phyloP scores from a whole-genome alignment of 2,888 invertebrate genomes.

The Zaprionus lineosus region DNA sequence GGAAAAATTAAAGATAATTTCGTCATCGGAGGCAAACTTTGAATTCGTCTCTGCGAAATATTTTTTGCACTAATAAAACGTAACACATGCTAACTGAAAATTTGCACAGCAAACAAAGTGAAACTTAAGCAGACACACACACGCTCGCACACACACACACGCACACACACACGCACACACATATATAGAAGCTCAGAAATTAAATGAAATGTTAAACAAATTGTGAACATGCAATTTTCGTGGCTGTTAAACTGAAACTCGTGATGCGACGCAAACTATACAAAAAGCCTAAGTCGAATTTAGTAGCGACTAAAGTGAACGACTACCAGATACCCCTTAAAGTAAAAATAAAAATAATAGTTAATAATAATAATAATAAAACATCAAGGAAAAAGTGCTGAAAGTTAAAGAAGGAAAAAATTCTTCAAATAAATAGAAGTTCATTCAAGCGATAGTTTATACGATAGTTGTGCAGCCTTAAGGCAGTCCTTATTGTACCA shows the following conservation, averaged over 20 bases:
- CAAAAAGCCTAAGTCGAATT: conserved; percentile 19
- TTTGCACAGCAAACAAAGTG: conserved; percentile 46
- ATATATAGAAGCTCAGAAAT: background rate
- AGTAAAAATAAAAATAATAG: background rate
- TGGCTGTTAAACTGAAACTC: conserved; percentile 67
- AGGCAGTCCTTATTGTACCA: too few species aligned
- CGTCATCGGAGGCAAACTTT: conserved; percentile 26
- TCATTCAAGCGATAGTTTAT: too few species aligned
- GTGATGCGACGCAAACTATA: conserved; percentile 43
- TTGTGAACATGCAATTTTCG: conserved; percentile 47
- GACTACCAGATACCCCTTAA: background rate
- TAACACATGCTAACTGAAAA: conserved; percentile 45
- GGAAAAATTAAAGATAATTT: conserved; percentile 17
- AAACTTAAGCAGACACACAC: conserved; percentile 19
- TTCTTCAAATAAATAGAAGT: too few species aligned
- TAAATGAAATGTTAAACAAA: conserved; percentile 43
- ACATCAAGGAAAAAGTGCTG: too few species aligned
- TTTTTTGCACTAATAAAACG: conserved; percentile 38
- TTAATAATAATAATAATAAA: too few species aligned
- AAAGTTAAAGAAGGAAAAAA: too few species aligned
- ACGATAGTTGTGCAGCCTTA: too few species aligned
- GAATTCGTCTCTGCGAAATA: background rate
- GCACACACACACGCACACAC: background rate
- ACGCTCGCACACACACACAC: conserved; percentile 1
- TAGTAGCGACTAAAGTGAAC: background rate